Evolutionary conservation across 2,888 invertebrate genomes (phyloP), one percentile per base, ranked within the genome.

Genomic region (Drosophila gaucha): DNA sequence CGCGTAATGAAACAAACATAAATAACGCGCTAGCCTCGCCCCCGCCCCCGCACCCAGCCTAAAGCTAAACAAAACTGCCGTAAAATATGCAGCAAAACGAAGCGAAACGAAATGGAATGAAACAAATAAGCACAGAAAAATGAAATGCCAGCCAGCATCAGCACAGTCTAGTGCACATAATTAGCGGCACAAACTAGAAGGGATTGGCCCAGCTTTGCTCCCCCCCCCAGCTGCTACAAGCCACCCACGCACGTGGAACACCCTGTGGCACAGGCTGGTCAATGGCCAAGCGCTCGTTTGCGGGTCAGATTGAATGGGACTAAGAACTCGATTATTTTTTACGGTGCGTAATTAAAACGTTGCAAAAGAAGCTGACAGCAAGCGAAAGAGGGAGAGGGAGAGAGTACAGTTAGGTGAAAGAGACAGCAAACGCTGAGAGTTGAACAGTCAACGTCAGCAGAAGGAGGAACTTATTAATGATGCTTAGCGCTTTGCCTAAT

Each of bases 301-400:
- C 52, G 55, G 55, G 41, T 35, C 67, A 63, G 71, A 83, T 86
- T 86, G 82, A 84, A 86, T 63, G 75, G 43, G 33, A 52, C 67
- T 56, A 79, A 71, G 84, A 77, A 86, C 86, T 80, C 79, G 86
- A 86, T 84, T 84, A 86, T 82, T 71, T 80, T 84, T 84, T 78
- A 85, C 79, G 77, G 71, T 60, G 50, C 62, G 47, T 78, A 85
- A 80, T 78, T 80, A 84, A 84, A 80, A 66, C 62, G 59, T 44
- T 51, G 62, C 63, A 52, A 64, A 57, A 44, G 51, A 28, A 35
- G n/a, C 33, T 6, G n/a, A 14, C 2, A 58, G 35, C 30, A 8
- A 43, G 31, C 2, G 2, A 14, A 6, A 12, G 12, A 4, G 20
- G 31, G 9, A 8, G 16, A 52, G 26, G n/a, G 33, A 20, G 9